Base-by-base conservation (phyloP, 2,888 invertebrate genomes). In the Troilus luridus region DNA sequence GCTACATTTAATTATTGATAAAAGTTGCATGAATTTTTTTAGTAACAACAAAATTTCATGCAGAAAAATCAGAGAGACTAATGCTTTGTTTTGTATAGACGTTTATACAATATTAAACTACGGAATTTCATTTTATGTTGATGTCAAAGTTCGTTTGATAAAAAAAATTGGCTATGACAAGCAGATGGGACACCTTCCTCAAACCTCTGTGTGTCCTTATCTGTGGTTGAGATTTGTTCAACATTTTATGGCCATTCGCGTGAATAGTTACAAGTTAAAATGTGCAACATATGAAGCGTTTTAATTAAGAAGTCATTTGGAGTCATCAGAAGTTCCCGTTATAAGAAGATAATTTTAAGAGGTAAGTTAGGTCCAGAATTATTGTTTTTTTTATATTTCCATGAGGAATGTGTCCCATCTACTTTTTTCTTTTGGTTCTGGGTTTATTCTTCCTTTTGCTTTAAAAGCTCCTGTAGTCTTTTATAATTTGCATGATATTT, bases 161-260 rank as follows among this genome's bases (percentile, higher is more conserved):
- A 56, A 91, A 64, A 91, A 92, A 91, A 81, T 90, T 67, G 85
- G 89, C 64, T 91, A 88, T 56, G 91, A 91, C 92, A 92, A 93
- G 93, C 93, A 93, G 93, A 93, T 93, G 93, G 93, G 93, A 92
- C 93, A 93, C 93, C 93, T 93, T 93, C 93, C 93, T 93, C 93
- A 93, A 89, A 88, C 91, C 91, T 90, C 62, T 92, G 92, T 92
- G 92, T 92, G 91, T 91, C 91, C 89, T 88, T 67, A 64, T 88
- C 88, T 89, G 91, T 91, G 91, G 60, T 67, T 64, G 88, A 59
- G 58, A 59, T 72, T 62, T 67, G 27, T 88, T 90, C 88, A 77
- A 81, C 88, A 90, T 90, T 72, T 90, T 72, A 24, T 77, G 72
- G 90, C 90, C 90, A 56, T 90, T 90, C 67, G 91, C 90, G 77